Conservation (phyloP, 2,888 invertebrate genomes). For the Brenthis hecate region DNA sequence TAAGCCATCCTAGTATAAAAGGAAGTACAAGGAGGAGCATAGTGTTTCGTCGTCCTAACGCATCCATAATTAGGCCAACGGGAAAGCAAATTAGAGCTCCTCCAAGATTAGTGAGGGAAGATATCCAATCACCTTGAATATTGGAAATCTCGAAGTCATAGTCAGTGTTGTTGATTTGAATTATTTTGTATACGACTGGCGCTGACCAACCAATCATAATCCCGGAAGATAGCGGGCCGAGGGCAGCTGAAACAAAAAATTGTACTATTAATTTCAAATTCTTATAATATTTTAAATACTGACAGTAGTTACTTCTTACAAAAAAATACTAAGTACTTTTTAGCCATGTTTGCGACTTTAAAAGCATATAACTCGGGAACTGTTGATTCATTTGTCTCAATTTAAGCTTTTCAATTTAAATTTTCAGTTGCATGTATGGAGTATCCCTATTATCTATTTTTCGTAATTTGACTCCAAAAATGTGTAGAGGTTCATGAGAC, state of each 20-base stretch:
- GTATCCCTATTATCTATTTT: too few relatives aligned
- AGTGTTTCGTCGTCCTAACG: slow-evolving; percentile 88
- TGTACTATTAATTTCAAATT: neutral
- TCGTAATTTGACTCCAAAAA: too few relatives aligned
- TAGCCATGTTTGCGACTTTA: too few relatives aligned
- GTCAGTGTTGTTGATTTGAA: slow-evolving; percentile 63
- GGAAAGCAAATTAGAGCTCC: slow-evolving; percentile 88
- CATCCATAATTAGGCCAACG: slow-evolving; percentile 87
- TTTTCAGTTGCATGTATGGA: too few relatives aligned
- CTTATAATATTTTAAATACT: neutral
- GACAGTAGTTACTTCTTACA: too few relatives aligned
- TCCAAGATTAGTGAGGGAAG: slow-evolving; percentile 87
- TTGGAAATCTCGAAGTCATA: slow-evolving; percentile 80
- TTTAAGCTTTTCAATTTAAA: too few relatives aligned
- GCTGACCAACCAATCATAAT: slow-evolving; percentile 90
- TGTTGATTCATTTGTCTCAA: too few relatives aligned
- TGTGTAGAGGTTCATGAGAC: too few relatives aligned
- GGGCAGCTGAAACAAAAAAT: slow-evolving; percentile 82
- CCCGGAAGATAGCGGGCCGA: slow-evolving; percentile 90
- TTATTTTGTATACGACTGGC: slow-evolving; percentile 82
- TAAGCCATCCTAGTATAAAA: slow-evolving; percentile 87
- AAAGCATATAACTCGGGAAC: too few relatives aligned
- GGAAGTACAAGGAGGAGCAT: slow-evolving; percentile 85
- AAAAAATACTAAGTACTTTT: too few relatives aligned
- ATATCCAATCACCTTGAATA: slow-evolving; percentile 86